A percentile compares a stretch with the other conserved stretches of the same genome.
These are phyloP conservation scores for Thripadectes ignobilis DNA, from an alignment of 2,797 vertebrate genomes.

Conservation along the genomic window DNA sequence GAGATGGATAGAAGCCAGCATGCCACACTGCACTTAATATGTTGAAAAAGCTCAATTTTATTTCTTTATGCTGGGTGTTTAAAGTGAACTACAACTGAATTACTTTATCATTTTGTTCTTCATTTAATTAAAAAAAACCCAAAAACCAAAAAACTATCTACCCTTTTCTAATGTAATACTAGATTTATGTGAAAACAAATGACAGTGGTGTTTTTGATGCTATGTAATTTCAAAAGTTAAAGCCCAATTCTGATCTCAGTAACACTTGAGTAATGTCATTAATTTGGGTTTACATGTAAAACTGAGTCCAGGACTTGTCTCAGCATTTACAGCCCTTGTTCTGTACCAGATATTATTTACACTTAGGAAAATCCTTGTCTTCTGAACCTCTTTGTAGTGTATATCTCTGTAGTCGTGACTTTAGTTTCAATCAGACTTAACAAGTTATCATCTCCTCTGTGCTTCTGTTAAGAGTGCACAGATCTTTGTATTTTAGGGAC, in stretches of 20 bases:
- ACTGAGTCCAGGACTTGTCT: neutral
- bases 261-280: neutral
- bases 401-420: neutral
- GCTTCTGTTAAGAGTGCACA: neutral
- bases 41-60: conserved; percentile 37
- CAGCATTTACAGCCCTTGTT: neutral
- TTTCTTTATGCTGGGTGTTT: conserved; percentile 72
- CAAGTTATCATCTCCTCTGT: neutral
- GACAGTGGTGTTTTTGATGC: neutral
- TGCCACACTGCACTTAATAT: conserved; percentile 36
- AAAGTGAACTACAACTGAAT: conserved; percentile 69
- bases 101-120: conserved; percentile 76
- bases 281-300: neutral
- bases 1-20: conserved; percentile 50
- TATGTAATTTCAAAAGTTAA: neutral
- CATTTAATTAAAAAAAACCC: conserved; percentile 8
- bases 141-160: conserved; percentile 65
- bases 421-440: neutral
- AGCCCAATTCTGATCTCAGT: conserved; percentile 5
- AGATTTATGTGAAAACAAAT: conserved; percentile 36
- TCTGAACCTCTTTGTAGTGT: neutral
- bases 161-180: conserved; percentile 82
- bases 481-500: neutral
- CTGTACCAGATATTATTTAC: neutral
- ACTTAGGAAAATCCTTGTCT: neutral